These are phyloP conservation scores for Sinonovacula constricta DNA, from an alignment of 1,140 invertebrate genomes.

Conservation along the genomic window DNA sequence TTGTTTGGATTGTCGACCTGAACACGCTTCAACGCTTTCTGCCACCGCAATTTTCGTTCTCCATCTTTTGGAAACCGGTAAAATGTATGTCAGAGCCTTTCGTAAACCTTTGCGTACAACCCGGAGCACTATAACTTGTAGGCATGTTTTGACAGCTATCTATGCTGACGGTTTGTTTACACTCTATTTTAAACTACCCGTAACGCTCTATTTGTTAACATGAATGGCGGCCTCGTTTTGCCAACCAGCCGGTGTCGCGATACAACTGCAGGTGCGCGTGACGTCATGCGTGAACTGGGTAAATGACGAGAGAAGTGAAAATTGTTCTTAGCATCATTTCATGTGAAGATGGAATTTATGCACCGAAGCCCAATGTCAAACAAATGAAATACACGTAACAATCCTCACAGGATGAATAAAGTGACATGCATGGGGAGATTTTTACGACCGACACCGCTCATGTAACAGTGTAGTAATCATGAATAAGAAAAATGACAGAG, in stretches of 20 bases:
- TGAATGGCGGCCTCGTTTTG: slow-evolving; percentile 21
- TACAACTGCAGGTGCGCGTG: slow-evolving; percentile 2
- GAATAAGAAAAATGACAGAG: too few relatives aligned
- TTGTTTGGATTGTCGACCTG: slow-evolving; percentile 11
- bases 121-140: slow-evolving; percentile 18
- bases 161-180: neutral
- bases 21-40: slow-evolving; percentile 11
- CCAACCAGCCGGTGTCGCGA: slow-evolving; percentile 10
- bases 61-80: slow-evolving; percentile 24
- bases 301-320: too few relatives aligned
- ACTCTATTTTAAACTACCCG: neutral
- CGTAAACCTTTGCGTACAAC: slow-evolving; percentile 10
- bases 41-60: slow-evolving; percentile 20
- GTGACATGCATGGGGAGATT: too few relatives aligned
- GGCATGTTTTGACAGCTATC: too few relatives aligned
- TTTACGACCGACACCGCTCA: too few relatives aligned
- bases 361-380: too few relatives aligned
- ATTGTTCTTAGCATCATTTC: too few relatives aligned
- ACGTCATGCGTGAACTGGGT: slow-evolving; percentile 9
- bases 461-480: too few relatives aligned
- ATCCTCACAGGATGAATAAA: too few relatives aligned
- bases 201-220: neutral
- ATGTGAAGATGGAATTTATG: too few relatives aligned
- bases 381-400: too few relatives aligned
- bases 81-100: slow-evolving; percentile 30